Base-by-base conservation (phyloP, 2,113 vertebrate genomes). In the Xyrauchen texanus region DNA sequence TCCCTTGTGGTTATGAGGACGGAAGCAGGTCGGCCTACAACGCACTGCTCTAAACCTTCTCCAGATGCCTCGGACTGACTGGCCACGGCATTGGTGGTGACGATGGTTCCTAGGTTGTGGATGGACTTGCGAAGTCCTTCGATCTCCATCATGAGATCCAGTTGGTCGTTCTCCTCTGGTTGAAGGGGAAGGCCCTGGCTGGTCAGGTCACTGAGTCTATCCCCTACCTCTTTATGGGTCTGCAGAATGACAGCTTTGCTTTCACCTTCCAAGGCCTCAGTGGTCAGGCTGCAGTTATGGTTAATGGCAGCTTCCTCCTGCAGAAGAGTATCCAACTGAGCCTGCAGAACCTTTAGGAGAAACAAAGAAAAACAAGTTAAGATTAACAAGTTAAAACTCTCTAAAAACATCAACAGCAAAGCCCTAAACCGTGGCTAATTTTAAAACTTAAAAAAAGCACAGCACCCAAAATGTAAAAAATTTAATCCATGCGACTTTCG, bases 1-100 rank as follows among this genome's bases (percentile, higher is more conserved):
- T 98, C 98, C 90, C 97, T 96, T 12, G 97, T 99, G 4, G 96
- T 97, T 65, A 99, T 97, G 78, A 96, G 96, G 4, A 99, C 95
- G 0, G 96, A 97, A 87, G 96, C 94, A 45, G 95, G 95, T 82
- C 96, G 95, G 55, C 97, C 98, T 0, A 98, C 94, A 16, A 96
- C 81, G 9, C 96, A 97, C 90, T 98, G 96, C 86, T 95, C 94
- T 87, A 99, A 89, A 0, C 98, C 98, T 42, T 94, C 93, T 0
- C 98, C 97, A 0, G 95, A 96, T 68, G 95, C 97, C 72, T 98
- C 97, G 0, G 97, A 97, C 90, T 98, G 97, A 13, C 97, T 97
- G 68, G 98, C 98, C 10, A 99, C 96, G 0, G 97, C 98, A 8
- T 95, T 99, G 83, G 96, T 99, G 34, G 97, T 98, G 79, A 99